Evolutionary conservation across 2,888 invertebrate genomes (phyloP), one percentile per base, ranked within the genome.

Genomic region (Esperia sulphurella): DNA sequence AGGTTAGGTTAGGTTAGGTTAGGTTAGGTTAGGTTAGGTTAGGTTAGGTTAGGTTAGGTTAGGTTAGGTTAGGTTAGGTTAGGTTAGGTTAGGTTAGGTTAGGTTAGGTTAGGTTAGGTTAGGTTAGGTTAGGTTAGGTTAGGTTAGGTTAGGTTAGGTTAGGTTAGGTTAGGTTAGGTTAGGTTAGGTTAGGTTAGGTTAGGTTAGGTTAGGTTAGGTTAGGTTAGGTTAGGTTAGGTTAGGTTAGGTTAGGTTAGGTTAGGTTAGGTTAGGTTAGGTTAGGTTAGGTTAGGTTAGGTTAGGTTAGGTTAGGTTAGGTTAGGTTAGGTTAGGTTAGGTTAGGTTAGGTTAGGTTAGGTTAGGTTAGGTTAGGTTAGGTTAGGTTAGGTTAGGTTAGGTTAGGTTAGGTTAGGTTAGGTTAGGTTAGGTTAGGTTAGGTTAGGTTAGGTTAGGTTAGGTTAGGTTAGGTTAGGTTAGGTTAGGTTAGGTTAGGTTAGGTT

Each of bases 21-120:
- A 51, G 51, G 50, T 53, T 50, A 48, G 50, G 51, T 52, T 51
- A 52, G 53, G 58, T 53, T 55, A 53, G 55, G 55, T 54, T 54
- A 54, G 48, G 54, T 54, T 54, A 52, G 50, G 52, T 52, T 49
- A 52, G 46, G 53, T 50, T 53, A 46, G 50, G 50, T 51, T 51
- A 48, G 48, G 51, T 51, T 51, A 48, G 48, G 51, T 51, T 52
- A 50, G 48, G 53, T 53, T 53, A 50, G 48, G 48, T 51, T 51
- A 51, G 52, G 54, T 52, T 51, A 51, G 49, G 49, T 50, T 41
- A 48, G 30, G 45, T 47, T 51, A 42, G 47, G 45, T 48, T 47
- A 50, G 46, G 49, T 49, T 45, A 51, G 51, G 51, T 48, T 48
- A 52, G 47, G 46, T 52, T 49, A 51, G 30, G 45, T 45, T 46